Conservation (phyloP, 2,888 invertebrate species). For the Aleiodes testaceus region DNA sequence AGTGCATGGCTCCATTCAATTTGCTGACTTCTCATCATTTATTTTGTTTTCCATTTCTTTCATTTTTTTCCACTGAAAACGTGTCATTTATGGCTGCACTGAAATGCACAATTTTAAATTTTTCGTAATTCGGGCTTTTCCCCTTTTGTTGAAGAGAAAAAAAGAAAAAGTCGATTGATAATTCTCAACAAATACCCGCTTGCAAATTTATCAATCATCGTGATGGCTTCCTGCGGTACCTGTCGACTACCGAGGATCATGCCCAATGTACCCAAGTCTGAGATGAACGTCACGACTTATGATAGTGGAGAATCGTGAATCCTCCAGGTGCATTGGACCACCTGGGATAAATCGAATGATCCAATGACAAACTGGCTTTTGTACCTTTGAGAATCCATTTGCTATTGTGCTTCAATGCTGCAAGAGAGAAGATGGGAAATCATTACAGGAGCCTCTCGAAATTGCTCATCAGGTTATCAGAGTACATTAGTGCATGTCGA, state of each 20-base stretch:
- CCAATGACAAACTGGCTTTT: conserved; percentile 25
- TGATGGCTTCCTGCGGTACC: conserved; percentile 32
- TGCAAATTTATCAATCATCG: conserved; percentile 17
- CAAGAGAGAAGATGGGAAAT: neutral
- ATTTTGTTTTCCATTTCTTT: neutral
- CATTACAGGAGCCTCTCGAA: conserved; percentile 17
- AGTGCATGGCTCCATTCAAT: conserved; percentile 55
- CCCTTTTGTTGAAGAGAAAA: neutral
- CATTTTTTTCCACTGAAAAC: neutral
- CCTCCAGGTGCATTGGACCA: conserved; percentile 16
- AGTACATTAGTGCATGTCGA: conserved; percentile 1
- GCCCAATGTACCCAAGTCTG: conserved; percentile 9
- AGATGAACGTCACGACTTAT: conserved; percentile 27
- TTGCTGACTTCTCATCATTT: conserved; percentile 53
- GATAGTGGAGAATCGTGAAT: conserved; percentile 18
- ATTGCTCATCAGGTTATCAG: conserved; percentile 14
- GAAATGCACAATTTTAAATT: neutral
- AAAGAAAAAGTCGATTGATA: neutral
- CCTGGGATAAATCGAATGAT: conserved; percentile 24
- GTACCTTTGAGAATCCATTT: conserved; percentile 11
- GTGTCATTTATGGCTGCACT: conserved; percentile 10
- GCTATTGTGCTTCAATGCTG: too few relatives aligned
- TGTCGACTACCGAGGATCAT: conserved; percentile 21
- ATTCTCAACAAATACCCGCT: conserved; percentile 5
- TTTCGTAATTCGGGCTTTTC: conserved; percentile 3